Conservation (phyloP, 2,113 vertebrate genomes). For the Atrichornis clamosus region DNA sequence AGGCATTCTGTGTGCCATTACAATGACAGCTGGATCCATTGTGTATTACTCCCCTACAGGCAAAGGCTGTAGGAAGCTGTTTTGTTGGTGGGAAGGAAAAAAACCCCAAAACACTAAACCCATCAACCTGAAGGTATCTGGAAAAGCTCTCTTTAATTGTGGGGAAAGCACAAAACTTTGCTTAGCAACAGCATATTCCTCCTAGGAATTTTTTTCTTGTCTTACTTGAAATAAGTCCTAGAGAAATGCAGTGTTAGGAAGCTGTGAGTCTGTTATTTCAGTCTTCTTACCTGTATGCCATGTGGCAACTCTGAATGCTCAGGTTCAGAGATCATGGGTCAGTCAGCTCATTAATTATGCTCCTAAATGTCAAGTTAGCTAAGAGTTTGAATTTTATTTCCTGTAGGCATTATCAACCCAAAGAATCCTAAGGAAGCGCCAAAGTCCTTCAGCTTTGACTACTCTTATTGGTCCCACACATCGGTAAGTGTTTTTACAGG, state of each 20-base stretch:
- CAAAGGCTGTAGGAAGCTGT: neutral
- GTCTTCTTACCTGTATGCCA: neutral
- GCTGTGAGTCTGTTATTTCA: neutral
- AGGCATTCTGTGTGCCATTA: neutral
- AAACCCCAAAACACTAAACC: neutral
- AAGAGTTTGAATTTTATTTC: constrained; percentile 21
- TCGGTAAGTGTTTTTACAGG: constrained; percentile 78
- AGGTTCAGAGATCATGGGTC: neutral
- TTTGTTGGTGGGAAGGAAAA: neutral
- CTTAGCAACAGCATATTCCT: neutral
- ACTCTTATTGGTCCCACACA: constrained; percentile 99
- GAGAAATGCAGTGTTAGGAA: neutral
- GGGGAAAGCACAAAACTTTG: neutral
- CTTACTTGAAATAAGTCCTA: neutral
- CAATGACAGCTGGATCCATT: neutral
- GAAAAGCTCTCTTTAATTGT: neutral
- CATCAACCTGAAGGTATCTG: neutral
- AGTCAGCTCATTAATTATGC: neutral
- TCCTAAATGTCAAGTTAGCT: neutral
- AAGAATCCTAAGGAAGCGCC: constrained; percentile 97
- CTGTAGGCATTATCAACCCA: constrained; percentile 92
- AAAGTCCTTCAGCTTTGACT: constrained; percentile 98
- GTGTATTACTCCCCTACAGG: neutral
- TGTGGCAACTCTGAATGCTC: neutral
- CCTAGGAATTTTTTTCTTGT: neutral